Percentiles rank a stretch among this genome's conserved stretches.
Evolutionary conservation across 1,140 invertebrate species (phyloP).

Genomic region (Drosophila jambulina): DNA sequence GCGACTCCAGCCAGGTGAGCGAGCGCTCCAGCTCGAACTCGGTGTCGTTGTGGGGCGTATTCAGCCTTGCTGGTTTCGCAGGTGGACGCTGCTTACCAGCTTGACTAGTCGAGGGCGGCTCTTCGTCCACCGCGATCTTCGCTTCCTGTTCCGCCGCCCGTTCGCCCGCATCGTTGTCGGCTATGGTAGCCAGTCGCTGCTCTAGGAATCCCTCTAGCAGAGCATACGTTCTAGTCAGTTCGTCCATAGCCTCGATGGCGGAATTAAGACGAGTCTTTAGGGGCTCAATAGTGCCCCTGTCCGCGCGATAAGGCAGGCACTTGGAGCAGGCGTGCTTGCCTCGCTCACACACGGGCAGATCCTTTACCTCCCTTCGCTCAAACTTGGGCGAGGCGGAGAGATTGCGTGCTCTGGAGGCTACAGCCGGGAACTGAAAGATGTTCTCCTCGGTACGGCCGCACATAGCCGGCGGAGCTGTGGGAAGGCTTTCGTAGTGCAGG

Average conservation of each 20-base stretch:
- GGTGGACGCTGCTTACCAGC: slow-evolving; percentile 5
- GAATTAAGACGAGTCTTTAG: slow-evolving; percentile 67
- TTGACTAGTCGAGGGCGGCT: slow-evolving; percentile 19
- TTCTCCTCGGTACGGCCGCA: slow-evolving; percentile 64
- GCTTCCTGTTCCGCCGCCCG: slow-evolving; percentile 14
- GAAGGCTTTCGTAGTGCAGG: slow-evolving; percentile 72
- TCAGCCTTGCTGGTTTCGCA: slow-evolving; percentile 32
- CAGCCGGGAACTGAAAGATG: slow-evolving; percentile 73
- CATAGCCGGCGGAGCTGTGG: slow-evolving; percentile 79
- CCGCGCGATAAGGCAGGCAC: slow-evolving; percentile 62
- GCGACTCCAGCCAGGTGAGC: slow-evolving; percentile 86
- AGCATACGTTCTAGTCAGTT: slow-evolving; percentile 60
- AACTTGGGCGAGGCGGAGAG: slow-evolving; percentile 66
- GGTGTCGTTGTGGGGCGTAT: slow-evolving; percentile 73
- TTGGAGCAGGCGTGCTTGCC: slow-evolving; percentile 67
- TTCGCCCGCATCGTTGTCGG: slow-evolving; percentile 52
- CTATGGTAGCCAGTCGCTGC: slow-evolving; percentile 65
- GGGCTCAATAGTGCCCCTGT: slow-evolving; percentile 71
- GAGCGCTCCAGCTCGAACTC: slow-evolving; percentile 87
- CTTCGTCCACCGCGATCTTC: neutral
- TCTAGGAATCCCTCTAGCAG: slow-evolving; percentile 67
- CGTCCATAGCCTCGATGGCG: slow-evolving; percentile 74
- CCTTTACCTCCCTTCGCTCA: slow-evolving; percentile 47
- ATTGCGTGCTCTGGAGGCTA: slow-evolving; percentile 62
- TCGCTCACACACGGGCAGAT: slow-evolving; percentile 57